These are phyloP conservation scores for Drosophila algonquin DNA, from an alignment of 2,888 invertebrate species.

Conservation along the genomic window DNA sequence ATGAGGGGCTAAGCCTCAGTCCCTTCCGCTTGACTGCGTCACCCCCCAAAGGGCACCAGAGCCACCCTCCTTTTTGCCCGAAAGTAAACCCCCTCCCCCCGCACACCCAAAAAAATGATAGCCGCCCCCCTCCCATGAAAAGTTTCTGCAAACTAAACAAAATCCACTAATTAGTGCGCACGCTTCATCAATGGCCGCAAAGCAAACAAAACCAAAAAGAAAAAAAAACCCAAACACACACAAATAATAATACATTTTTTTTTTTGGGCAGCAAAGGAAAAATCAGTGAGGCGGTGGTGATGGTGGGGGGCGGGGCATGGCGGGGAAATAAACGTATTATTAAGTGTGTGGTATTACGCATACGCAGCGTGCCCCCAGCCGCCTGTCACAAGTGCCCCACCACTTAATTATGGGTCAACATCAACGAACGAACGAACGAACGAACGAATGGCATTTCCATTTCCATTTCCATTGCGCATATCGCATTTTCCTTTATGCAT, in stretches of 20 bases:
- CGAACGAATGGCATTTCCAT: slow-evolving; percentile 2
- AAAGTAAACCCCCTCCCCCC: slow-evolving; percentile 47
- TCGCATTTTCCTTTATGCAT: slow-evolving; percentile 25
- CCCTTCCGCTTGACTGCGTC: slow-evolving; percentile 59
- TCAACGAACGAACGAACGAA: slow-evolving; percentile 20
- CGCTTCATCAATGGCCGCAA: slow-evolving; percentile 44
- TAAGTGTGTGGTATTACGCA: slow-evolving; percentile 49
- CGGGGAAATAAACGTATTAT: slow-evolving; percentile 45
- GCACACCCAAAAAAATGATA: slow-evolving; percentile 13
- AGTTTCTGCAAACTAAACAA: slow-evolving; percentile 64
- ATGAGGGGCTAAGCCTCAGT: slow-evolving; percentile 52
- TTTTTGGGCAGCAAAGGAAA: slow-evolving; percentile 6
- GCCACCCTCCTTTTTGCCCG: slow-evolving; percentile 10
- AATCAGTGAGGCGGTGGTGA: neutral
- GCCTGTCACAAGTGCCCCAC: slow-evolving; percentile 3
- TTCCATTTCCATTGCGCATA: slow-evolving; percentile 3
- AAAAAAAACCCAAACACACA: slow-evolving; percentile 20
- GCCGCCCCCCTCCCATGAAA: slow-evolving; percentile 18
- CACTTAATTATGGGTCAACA: slow-evolving; percentile 46
- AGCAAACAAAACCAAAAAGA: slow-evolving; percentile 37
- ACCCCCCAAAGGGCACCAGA: slow-evolving; percentile 43
- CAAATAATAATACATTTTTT: neutral
- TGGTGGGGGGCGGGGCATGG: neutral
- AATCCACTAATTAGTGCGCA: slow-evolving; percentile 60
- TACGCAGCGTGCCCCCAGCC: slow-evolving; percentile 43